Base-by-base conservation (phyloP, 2,888 invertebrate genomes). In the Cheilosia vulpina region DNA sequence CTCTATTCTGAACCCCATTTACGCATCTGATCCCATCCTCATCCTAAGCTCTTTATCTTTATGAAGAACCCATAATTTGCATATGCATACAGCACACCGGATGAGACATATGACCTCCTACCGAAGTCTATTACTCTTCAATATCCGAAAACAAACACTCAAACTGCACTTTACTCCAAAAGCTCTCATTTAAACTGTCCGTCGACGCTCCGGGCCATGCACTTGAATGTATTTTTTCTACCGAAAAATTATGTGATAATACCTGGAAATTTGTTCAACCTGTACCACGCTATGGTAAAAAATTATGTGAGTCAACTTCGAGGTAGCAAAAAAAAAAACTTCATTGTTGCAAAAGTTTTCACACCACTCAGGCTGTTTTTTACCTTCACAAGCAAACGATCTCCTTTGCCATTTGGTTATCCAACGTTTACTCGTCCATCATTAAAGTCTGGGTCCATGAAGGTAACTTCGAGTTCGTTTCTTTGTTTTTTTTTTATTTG, bases 201-300 rank as follows among this genome's bases (percentile, higher is more conserved):
- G 19, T 13, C 9, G 9, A 17, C 7, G 11, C 50, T 47, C 2
- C 15, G 7, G 15, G 15, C 34, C 15, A 6, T 52, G 13, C 52
- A n/a, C 24, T 17, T 41, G 11, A 24, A 21, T 19, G n/a, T 11
- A n/a, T 24, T 50, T 19, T 17, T 21, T 5, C 7, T 24, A 34
- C 19, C 52, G 11, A 19, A 34, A 47, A 47, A 17, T 19, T 7
- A 31, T 47, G 24, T 21, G 19, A 57, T 71, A 63, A 63, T 66
- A 24, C 60, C 13, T 27, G 34, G 21, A 19, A 73, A 80, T 72
- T 66, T 73, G 79, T 62, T 62, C 53, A 47, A 66, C 79, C 38
- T 9, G 41, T 43, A 55, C 52, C n/a, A 27, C 41, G 3, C 24
- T 62, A 47, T 11, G 38, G 38, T 17, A 47, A 17, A 52, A 4